phyloP scores from a whole-genome alignment of 2,113 vertebrate genomes.

The Gasterosteus aculeatus region DNA sequence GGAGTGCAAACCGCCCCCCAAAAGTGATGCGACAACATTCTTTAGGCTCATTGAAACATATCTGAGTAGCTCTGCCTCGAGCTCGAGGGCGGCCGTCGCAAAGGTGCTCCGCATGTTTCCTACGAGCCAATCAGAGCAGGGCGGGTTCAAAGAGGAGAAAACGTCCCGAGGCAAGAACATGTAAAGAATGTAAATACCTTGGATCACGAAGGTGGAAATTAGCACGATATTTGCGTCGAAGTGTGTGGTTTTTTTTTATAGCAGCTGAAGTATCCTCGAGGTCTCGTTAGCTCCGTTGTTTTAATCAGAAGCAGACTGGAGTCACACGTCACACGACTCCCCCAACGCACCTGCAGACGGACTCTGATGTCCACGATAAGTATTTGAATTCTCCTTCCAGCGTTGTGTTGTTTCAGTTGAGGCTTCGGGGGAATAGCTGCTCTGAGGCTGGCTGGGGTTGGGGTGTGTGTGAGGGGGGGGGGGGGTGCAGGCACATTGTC shows the following conservation, averaged over 20 bases:
- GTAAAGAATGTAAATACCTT: no score
- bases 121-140: no score
- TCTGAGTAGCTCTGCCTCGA: not conserved
- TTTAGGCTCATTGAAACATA: no score
- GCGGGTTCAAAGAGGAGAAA: no score
- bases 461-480: slow-evolving; percentile 59
- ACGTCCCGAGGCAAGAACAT: no score
- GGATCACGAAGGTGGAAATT: no score
- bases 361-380: not conserved
- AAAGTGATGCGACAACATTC: not conserved
- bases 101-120: no score
- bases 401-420: slow-evolving; percentile 24
- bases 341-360: not conserved
- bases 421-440: slow-evolving; percentile 14
- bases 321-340: no score
- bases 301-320: not conserved
- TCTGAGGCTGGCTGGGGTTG: slow-evolving; percentile 16
- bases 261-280: not conserved
- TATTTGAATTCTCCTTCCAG: not conserved
- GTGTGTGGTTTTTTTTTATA: not conserved
- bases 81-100: no score
- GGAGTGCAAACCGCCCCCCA: not conserved
- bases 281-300: not conserved
- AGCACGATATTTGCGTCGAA: no score
- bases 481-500: slow-evolving; percentile 87